Conservation (phyloP, 2,113 vertebrate species). For the Motacilla alba region DNA sequence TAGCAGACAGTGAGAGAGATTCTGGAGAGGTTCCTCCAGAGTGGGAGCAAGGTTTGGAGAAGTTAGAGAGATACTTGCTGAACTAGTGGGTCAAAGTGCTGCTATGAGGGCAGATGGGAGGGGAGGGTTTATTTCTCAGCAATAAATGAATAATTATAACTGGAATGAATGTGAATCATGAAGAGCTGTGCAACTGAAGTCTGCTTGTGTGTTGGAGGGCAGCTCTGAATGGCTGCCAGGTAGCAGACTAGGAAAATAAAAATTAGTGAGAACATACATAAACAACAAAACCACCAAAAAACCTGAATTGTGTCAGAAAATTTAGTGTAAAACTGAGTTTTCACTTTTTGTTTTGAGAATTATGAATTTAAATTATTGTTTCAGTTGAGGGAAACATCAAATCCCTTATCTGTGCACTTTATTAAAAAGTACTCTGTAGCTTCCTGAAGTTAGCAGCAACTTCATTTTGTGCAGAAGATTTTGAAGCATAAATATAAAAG, state of each 20-base stretch:
- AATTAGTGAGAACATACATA: not conserved
- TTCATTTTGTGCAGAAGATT: not conserved
- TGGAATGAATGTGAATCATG: not conserved
- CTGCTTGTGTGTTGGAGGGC: not conserved
- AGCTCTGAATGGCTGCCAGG: not conserved
- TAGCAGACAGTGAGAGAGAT: not conserved
- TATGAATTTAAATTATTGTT: not conserved
- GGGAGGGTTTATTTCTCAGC: not conserved
- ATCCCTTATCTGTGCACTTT: not conserved
- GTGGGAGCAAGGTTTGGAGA: not conserved
- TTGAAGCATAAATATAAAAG: not conserved
- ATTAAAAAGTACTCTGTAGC: not conserved
- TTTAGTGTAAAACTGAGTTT: not conserved
- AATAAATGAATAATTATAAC: not conserved
- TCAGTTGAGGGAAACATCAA: not conserved
- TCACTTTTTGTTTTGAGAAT: not conserved
- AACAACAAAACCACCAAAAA: not conserved
- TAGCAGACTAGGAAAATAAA: not conserved
- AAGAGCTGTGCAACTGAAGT: not conserved
- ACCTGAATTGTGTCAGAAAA: not conserved
- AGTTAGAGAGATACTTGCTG: not conserved
- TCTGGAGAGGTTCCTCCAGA: not conserved
- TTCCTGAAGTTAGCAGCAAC: not conserved
- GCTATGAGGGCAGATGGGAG: not conserved
- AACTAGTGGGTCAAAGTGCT: not conserved